Conservation (phyloP, 2,113 vertebrate species). For the Edolisoma coerulescens region DNA sequence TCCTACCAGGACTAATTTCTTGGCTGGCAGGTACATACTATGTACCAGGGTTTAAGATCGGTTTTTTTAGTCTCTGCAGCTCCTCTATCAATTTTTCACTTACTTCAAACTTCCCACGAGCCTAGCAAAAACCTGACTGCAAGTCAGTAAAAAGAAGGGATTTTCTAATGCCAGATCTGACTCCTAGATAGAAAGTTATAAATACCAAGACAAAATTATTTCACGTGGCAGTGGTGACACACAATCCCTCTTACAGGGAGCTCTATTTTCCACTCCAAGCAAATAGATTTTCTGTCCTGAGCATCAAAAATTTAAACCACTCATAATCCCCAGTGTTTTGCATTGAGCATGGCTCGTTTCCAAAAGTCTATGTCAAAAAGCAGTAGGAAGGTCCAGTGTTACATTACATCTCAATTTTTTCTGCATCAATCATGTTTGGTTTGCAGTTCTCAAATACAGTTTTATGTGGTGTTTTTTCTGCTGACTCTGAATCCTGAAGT, state of each 20-base stretch:
- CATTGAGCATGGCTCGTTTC: background rate
- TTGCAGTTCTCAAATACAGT: background rate
- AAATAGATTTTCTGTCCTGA: slow-evolving; percentile 14
- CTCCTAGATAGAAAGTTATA: background rate
- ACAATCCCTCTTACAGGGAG: background rate
- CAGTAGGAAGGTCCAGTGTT: background rate
- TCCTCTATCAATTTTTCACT: background rate
- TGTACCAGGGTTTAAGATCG: background rate
- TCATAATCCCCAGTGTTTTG: background rate
- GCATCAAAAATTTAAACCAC: background rate
- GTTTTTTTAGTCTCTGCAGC: background rate
- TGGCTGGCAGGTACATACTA: background rate
- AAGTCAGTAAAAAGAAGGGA: background rate
- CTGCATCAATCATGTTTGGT: background rate
- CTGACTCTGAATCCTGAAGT: background rate
- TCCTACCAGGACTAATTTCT: background rate
- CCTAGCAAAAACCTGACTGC: background rate
- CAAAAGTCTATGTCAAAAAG: background rate
- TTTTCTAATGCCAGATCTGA: background rate
- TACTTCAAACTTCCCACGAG: background rate
- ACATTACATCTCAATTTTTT: background rate
- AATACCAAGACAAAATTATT: background rate
- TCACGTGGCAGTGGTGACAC: background rate
- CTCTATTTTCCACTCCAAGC: background rate
- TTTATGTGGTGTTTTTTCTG: background rate